Percentiles rank a stretch among this genome's conserved stretches.
Evolutionary conservation across 92 coral and sea anemone species (phyloP).

Genomic region (Zoanthus solanderi): DNA sequence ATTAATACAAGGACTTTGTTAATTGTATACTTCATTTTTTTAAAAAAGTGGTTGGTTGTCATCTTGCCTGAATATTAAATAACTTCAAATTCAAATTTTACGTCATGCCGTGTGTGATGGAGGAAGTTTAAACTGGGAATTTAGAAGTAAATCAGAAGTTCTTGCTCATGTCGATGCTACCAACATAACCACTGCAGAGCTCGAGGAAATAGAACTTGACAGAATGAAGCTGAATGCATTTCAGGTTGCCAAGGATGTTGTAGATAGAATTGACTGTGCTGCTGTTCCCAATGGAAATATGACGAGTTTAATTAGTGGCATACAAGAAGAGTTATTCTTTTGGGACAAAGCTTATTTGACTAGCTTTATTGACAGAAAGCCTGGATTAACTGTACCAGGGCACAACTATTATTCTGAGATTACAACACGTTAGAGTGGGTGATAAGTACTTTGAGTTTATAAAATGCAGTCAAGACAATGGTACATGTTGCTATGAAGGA

Average conservation of each 20-base stretch:
- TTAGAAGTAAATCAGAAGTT: too few species aligned
- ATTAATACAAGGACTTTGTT: not conserved
- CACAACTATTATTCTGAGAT: slow-evolving; percentile 30
- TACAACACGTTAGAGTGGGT: slow-evolving; percentile 20
- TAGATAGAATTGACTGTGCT: slow-evolving; percentile 51
- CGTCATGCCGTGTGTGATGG: slow-evolving; percentile 25
- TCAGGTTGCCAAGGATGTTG: not conserved
- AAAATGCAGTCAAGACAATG: not conserved
- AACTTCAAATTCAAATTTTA: not conserved
- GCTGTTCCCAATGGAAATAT: slow-evolving; percentile 56
- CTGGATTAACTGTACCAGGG: slow-evolving; percentile 45
- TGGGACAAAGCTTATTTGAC: slow-evolving; percentile 43
- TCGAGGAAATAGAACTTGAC: too few species aligned
- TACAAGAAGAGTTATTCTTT: slow-evolving; percentile 46
- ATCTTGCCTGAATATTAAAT: not conserved
- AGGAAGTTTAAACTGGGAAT: too few species aligned
- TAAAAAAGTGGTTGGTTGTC: slow-evolving; percentile 9
- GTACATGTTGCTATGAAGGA: slow-evolving; percentile 23
- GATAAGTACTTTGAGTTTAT: slow-evolving; percentile 48
- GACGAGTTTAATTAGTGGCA: slow-evolving; percentile 44
- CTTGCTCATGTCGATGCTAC: too few species aligned
- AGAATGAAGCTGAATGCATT: too few species aligned
- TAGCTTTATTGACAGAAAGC: slow-evolving; percentile 39
- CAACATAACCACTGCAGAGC: too few species aligned
- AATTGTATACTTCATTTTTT: not conserved